Conservation (phyloP, 2,888 invertebrate genomes). For the Perizoma affinitatum region DNA sequence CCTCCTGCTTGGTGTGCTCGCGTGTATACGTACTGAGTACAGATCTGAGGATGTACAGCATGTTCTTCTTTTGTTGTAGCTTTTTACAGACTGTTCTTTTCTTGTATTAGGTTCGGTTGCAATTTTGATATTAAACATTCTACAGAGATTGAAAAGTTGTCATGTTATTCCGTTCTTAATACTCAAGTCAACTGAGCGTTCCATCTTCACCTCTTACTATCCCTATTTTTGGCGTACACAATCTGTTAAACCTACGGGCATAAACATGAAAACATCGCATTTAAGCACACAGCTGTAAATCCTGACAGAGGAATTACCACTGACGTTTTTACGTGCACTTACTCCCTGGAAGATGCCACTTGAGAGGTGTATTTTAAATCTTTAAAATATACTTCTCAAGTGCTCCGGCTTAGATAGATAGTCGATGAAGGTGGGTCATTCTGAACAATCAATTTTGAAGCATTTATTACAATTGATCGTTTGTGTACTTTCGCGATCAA, state of each 20-base stretch:
- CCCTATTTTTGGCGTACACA: constrained; percentile 26
- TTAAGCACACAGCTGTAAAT: constrained; percentile 55
- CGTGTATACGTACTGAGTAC: too few species aligned
- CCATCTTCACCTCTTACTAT: neutral
- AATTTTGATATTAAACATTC: too few species aligned
- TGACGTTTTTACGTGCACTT: constrained; percentile 66
- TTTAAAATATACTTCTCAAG: constrained; percentile 14
- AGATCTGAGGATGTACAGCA: too few species aligned
- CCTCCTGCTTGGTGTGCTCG: too few species aligned
- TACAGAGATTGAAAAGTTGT: neutral
- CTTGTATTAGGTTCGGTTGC: too few species aligned
- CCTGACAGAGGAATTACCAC: constrained; percentile 52
- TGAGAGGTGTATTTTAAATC: constrained; percentile 56
- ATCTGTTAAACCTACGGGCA: constrained; percentile 34
- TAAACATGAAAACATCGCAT: constrained; percentile 42
- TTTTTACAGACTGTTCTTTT: neutral
- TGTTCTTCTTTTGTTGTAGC: neutral
- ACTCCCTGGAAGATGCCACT: constrained; percentile 53
- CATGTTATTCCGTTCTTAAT: constrained; percentile 1
- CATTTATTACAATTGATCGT: too few species aligned
- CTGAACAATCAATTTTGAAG: neutral
- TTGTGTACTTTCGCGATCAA: too few species aligned
- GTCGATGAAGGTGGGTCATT: constrained; percentile 15
- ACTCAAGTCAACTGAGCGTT: constrained; percentile 8
- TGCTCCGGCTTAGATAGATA: constrained; percentile 14